Conservation (phyloP, 2,113 vertebrate species). For the Pao palembangensis region DNA sequence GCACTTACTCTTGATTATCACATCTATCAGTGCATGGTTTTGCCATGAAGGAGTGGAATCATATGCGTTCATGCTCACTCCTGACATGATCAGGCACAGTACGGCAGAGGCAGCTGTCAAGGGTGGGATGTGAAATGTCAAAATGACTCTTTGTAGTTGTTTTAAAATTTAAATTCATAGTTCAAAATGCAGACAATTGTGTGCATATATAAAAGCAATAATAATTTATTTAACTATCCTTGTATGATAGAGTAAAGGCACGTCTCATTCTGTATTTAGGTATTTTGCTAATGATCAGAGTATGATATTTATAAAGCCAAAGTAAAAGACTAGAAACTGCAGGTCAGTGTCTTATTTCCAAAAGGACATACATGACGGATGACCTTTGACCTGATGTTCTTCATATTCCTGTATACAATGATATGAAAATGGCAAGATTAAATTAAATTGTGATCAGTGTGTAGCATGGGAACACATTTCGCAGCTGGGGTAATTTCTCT, state of each 20-base stretch:
- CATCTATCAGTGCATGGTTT: conserved; percentile 32
- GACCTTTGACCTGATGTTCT: conserved; percentile 44
- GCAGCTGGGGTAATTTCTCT: too few species aligned
- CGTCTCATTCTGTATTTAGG: background rate
- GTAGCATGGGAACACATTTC: too few species aligned
- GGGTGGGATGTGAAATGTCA: conserved; percentile 28
- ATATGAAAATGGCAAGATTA: too few species aligned
- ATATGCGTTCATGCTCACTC: conserved; percentile 34
- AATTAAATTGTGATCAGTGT: too few species aligned
- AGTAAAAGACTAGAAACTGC: conserved; percentile 10
- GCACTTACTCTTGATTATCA: background rate
- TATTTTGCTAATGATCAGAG: background rate
- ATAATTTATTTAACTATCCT: too few species aligned
- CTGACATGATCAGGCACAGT: conserved; percentile 9
- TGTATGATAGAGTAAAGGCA: too few species aligned
- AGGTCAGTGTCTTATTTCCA: conserved; percentile 14
- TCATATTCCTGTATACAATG: background rate
- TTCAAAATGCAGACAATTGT: background rate
- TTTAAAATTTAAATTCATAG: background rate
- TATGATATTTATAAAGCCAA: background rate
- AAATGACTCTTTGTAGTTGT: background rate
- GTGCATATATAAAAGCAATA: background rate
- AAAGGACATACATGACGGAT: conserved; percentile 36
- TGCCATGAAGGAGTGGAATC: conserved; percentile 23
- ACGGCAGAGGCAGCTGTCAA: conserved; percentile 24